These are phyloP conservation scores for Bombycilla garrulus DNA, from an alignment of 2,113 vertebrate genomes.

Conservation along the genomic window DNA sequence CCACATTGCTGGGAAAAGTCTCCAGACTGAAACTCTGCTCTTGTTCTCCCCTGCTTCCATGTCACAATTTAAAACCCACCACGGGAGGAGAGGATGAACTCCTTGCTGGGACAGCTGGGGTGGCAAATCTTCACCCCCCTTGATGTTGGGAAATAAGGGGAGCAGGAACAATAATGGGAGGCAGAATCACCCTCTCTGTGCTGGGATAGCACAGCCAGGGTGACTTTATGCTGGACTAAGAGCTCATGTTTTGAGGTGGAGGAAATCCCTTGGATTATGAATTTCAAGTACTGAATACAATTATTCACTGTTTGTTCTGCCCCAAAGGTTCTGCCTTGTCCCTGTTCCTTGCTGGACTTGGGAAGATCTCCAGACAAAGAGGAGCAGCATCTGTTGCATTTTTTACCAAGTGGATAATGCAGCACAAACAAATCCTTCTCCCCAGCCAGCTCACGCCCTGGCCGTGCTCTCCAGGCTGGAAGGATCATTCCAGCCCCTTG, in stretches of 20 bases:
- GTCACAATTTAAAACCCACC: background rate
- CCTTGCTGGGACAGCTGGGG: background rate
- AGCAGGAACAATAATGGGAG: background rate
- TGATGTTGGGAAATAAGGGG: background rate
- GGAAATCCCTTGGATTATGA: background rate
- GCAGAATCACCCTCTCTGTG: background rate
- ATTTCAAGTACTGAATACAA: background rate
- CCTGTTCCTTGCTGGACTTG: background rate
- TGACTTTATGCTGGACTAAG: background rate
- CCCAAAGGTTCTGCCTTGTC: background rate
- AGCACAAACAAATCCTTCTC: background rate
- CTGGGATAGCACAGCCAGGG: background rate
- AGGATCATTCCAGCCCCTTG: background rate
- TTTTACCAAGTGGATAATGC: background rate
- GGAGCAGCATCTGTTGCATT: background rate
- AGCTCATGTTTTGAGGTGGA: background rate
- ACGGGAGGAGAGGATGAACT: background rate
- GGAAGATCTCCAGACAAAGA: background rate
- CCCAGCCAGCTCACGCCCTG: background rate
- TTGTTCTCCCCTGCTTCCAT: background rate
- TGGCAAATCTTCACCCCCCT: background rate
- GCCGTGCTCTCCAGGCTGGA: background rate
- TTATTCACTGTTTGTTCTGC: background rate
- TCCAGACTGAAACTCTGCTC: background rate
- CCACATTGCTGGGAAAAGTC: fast-evolving